phyloP scores from a whole-genome alignment of 2,113 vertebrate genomes.

The Psettodes erumei region DNA sequence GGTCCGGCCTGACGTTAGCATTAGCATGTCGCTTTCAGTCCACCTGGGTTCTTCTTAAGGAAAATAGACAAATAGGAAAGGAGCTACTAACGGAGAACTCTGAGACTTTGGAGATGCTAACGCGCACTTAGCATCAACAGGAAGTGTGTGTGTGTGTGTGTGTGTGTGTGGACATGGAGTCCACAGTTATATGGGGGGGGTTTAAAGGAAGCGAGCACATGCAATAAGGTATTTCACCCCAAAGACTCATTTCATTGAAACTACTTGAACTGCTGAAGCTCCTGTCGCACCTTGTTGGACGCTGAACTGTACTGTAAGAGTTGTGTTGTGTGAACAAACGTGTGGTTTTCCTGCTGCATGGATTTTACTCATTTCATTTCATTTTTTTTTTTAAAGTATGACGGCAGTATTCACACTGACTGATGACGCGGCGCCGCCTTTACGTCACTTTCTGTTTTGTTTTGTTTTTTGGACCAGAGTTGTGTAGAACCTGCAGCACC shows the following conservation, averaged over 20 bases:
- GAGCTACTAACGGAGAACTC: constrained; percentile 10
- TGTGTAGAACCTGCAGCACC: neutral
- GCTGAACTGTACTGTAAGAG: constrained; percentile 34
- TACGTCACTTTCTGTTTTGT: neutral
- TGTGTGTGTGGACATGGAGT: neutral
- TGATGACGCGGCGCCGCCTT: constrained; percentile 23
- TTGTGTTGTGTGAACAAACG: constrained; percentile 34
- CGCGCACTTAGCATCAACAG: neutral
- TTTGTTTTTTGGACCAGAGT: constrained; percentile 34
- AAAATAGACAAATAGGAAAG: constrained; percentile 29
- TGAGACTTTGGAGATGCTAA: constrained; percentile 8
- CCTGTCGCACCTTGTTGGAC: constrained; percentile 27
- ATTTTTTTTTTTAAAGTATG: neutral
- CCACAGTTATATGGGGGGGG: neutral
- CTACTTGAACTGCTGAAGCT: constrained; percentile 58
- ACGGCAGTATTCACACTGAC: neutral
- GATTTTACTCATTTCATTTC: too few species aligned
- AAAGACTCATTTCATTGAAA: constrained; percentile 28
- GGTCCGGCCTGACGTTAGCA: constrained; percentile 31
- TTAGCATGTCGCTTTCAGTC: constrained; percentile 35
- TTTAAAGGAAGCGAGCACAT: too few species aligned
- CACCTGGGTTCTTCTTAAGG: neutral
- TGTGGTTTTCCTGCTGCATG: neutral
- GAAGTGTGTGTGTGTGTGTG: neutral
- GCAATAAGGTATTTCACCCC: constrained; percentile 46